These are phyloP conservation scores for Drosophila yakuba DNA, from an alignment of 1,140 invertebrate species.

Conservation along the genomic window DNA sequence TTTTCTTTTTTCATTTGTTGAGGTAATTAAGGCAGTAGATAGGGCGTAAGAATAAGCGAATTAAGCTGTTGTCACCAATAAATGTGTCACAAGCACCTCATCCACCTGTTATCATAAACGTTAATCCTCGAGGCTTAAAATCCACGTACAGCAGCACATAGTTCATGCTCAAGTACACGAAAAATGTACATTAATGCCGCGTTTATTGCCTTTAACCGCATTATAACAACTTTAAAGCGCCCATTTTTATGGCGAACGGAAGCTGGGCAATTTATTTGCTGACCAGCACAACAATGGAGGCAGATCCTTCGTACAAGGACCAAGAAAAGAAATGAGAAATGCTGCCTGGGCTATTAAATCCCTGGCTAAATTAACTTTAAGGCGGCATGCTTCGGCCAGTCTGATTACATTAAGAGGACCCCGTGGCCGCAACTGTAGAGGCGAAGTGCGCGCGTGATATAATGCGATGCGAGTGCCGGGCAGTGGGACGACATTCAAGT, in stretches of 20 bases:
- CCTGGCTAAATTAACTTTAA: constrained; percentile 84
- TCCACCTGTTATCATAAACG: constrained; percentile 39
- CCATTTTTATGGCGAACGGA: constrained; percentile 66
- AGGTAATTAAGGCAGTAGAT: constrained; percentile 3
- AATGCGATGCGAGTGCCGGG: constrained; percentile 57
- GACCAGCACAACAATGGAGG: constrained; percentile 63
- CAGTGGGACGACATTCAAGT: constrained; percentile 73
- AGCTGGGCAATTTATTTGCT: constrained; percentile 76
- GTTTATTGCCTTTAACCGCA: constrained; percentile 81
- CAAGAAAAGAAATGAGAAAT: constrained; percentile 75
- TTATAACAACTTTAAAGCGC: constrained; percentile 81
- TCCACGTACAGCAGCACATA: constrained; percentile 14
- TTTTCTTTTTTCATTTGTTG: neutral
- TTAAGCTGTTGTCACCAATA: constrained; percentile 25
- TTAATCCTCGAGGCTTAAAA: constrained; percentile 13
- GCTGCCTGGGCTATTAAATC: constrained; percentile 78
- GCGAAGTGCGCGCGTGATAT: constrained; percentile 65
- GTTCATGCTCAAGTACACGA: constrained; percentile 64
- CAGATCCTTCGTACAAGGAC: constrained; percentile 1
- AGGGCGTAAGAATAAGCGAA: constrained; percentile 9
- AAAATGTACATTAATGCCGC: constrained; percentile 70
- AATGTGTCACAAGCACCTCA: constrained; percentile 2
- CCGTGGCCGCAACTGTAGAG: constrained; percentile 7
- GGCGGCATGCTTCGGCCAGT: constrained; percentile 51
- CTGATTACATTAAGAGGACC: constrained; percentile 73